Evolutionary conservation across 2,888 invertebrate genomes (phyloP), one percentile per base, ranked within the genome.

Genomic region (Julus scandinavius): DNA sequence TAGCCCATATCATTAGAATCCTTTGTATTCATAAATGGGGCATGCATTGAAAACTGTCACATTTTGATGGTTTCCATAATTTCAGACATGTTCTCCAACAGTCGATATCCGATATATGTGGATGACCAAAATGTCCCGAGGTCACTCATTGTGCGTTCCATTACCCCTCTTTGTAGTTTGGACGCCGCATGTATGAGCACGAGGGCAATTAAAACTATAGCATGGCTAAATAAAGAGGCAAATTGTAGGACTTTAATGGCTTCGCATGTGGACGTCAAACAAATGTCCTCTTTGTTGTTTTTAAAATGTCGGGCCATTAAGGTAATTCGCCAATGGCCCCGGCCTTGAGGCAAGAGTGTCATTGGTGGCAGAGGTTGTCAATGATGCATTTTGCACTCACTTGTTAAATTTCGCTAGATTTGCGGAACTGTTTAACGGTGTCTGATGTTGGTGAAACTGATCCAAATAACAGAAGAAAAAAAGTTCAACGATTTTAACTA

Each of bases 211-310:
- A 72, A 72, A 72, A 72, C 1, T 72, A 72, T 29, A 29, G 72
- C 72, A 72, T 29, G n/a, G 72, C 29, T 72, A 72, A 72, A 29
- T 72, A 72, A n/a, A 72, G n/a, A n/a, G 11, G 72, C 9, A 11
- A 72, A 72, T 29, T 72, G 7, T 0, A 9, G 29, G 13, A 29
- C 1, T 72, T 29, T 72, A 72, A 72, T 72, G 72, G 72, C 72
- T 29, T 29, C 72, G 11, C 72, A 72, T 72, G 72, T 72, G 72
- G 72, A 72, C 72, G 29, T 29, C 72, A 72, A 72, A 72, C 72
- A 72, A 72, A 29, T 29, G 72, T 9, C 72, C 72, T 29, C 72
- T 72, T 72, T 72, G 72, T 72, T 72, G 72, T 11, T 72, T 29
- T 29, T 29, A 72, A 29, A 20, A 72, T 72, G 29, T 72, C 72